Percentiles rank a stretch among this genome's conserved stretches.
phyloP scores from a whole-genome alignment of 2,888 invertebrate genomes.

The Diarsia rubi region DNA sequence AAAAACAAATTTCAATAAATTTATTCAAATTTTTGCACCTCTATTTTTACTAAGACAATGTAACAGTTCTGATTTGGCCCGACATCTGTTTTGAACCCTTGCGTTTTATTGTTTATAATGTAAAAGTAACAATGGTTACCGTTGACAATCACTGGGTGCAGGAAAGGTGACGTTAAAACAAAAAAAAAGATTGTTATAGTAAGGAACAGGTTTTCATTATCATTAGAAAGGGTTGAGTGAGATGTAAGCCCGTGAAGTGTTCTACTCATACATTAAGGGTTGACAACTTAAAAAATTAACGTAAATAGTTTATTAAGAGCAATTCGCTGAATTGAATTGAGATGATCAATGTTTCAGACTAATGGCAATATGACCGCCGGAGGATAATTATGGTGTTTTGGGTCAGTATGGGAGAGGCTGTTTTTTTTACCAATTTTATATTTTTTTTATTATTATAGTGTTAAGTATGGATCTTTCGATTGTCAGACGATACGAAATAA shows the following conservation, averaged over 20 bases:
- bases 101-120: slow-evolving; percentile 82
- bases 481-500: no score
- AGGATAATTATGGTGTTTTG: background rate
- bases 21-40: slow-evolving; percentile 82
- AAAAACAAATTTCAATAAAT: slow-evolving; percentile 85
- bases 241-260: slow-evolving; percentile 85
- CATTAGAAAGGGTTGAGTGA: slow-evolving; percentile 88
- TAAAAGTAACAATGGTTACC: slow-evolving; percentile 80
- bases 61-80: slow-evolving; percentile 71
- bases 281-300: slow-evolving; percentile 60
- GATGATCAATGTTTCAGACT: background rate
- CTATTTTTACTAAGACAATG: slow-evolving; percentile 86
- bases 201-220: slow-evolving; percentile 89
- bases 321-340: background rate
- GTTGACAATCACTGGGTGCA: slow-evolving; percentile 87
- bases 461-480: background rate
- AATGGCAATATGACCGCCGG: background rate
- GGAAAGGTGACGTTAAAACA: slow-evolving; percentile 84
- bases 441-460: background rate
- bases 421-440: background rate
- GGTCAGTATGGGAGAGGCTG: background rate
- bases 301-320: background rate
- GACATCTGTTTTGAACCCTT: slow-evolving; percentile 85
- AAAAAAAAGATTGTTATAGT: slow-evolving; percentile 87
- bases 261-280: slow-evolving; percentile 77